Percentiles rank a stretch among this genome's conserved stretches.
These are phyloP conservation scores for Cheilosia vulpina DNA, from an alignment of 2,888 invertebrate species.

Conservation along the genomic window DNA sequence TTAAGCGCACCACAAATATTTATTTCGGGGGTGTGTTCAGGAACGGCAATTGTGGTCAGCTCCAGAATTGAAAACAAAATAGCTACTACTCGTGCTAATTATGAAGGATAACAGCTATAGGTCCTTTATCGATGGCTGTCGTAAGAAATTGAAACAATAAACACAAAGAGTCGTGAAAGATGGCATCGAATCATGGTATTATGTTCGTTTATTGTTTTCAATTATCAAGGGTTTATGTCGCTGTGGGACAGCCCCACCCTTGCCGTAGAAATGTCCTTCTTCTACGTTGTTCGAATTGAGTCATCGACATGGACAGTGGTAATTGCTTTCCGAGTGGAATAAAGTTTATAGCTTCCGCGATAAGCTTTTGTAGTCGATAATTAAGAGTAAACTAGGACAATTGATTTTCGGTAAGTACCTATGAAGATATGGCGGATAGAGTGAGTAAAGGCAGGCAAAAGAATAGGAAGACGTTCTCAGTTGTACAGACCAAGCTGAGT, in stretches of 20 bases:
- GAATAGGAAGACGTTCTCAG: background rate
- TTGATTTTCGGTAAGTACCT: constrained; percentile 40
- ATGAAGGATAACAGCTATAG: constrained; percentile 2
- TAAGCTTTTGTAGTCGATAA: constrained; percentile 53
- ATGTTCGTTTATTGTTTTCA: constrained; percentile 39
- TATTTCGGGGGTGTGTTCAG: constrained; percentile 9
- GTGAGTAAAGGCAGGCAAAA: background rate
- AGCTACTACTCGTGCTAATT: constrained; percentile 1
- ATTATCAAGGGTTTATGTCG: constrained; percentile 46
- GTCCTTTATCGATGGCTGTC: constrained; percentile 22
- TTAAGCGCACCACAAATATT: constrained; percentile 39
- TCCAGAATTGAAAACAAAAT: constrained; percentile 29
- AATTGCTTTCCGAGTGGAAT: constrained; percentile 35
- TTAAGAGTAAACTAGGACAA: constrained; percentile 49
- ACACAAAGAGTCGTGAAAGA: constrained; percentile 57
- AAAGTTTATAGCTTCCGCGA: constrained; percentile 47
- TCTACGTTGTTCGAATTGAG: constrained; percentile 35
- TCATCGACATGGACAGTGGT: constrained; percentile 22
- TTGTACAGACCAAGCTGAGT: no score
- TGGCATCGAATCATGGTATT: constrained; percentile 54
- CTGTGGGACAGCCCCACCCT: constrained; percentile 35
- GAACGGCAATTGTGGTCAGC: constrained; percentile 1
- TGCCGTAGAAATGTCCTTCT: background rate
- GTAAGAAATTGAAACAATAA: constrained; percentile 45
- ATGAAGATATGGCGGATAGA: background rate